Evolutionary conservation across 1,140 invertebrate species (phyloP).

Genomic region (Heliothis virescens): DNA sequence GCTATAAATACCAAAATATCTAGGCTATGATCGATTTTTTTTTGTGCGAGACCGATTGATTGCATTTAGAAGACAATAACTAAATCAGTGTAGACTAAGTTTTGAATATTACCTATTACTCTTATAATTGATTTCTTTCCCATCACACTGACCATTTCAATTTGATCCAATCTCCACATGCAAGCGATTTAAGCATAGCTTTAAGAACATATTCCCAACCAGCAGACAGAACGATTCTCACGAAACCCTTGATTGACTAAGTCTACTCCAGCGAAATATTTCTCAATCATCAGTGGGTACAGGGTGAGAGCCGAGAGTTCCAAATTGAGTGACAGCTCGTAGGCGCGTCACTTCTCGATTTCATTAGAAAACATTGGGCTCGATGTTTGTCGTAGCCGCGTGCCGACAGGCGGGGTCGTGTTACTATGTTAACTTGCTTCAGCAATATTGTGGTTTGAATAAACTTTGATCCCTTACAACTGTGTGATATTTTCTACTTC

Average conservation of each 20-base stretch:
- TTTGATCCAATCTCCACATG: no score
- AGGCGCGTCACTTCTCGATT: constrained; percentile 42
- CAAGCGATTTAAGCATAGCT: no score
- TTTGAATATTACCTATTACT: no score
- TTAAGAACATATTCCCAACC: no score
- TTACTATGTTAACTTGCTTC: constrained; percentile 25
- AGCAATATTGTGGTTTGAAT: constrained; percentile 38
- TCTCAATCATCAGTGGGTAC: not conserved
- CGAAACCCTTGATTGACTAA: not conserved
- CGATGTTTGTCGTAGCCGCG: constrained; percentile 39
- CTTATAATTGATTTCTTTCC: no score
- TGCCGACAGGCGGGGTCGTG: constrained; percentile 5
- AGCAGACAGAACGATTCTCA: no score
- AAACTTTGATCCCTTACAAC: constrained; percentile 31
- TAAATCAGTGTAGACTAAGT: no score
- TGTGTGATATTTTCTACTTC: not conserved
- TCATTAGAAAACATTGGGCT: constrained; percentile 43
- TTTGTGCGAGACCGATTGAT: no score
- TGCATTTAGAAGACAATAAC: no score
- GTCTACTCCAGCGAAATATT: not conserved
- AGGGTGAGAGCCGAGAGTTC: not conserved
- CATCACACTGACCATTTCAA: no score
- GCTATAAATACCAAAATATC: no score
- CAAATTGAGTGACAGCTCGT: constrained; percentile 24
- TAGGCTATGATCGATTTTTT: no score